phyloP scores from a whole-genome alignment of 2,797 vertebrate genomes.

The Hydrolagus colliei region DNA sequence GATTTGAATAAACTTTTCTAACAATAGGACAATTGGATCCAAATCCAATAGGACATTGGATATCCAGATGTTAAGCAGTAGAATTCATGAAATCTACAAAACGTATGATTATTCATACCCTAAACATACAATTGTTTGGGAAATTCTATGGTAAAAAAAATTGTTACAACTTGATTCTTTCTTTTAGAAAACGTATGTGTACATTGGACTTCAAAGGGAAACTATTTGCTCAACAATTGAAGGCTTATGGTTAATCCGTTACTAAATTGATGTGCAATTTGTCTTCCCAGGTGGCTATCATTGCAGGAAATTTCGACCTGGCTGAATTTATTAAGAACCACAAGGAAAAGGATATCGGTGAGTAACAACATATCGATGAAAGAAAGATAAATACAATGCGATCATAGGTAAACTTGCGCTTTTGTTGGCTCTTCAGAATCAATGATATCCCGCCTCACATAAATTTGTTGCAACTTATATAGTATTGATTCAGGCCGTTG shows the following conservation, averaged over 20 bases:
- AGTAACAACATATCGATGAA: constrained; percentile 43
- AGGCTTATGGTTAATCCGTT: background rate
- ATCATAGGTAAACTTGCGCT: background rate
- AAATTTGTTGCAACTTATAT: background rate
- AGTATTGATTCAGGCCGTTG: too few species aligned
- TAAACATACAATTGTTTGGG: background rate
- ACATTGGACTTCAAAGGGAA: background rate
- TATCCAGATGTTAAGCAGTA: too few species aligned
- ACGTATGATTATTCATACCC: background rate
- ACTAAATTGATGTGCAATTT: constrained; percentile 29
- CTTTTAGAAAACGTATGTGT: too few species aligned
- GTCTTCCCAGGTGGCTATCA: constrained; percentile 78
- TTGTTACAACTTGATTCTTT: background rate
- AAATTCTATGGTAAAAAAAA: background rate
- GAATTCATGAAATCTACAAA: too few species aligned
- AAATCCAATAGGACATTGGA: too few species aligned
- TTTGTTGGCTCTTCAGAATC: background rate
- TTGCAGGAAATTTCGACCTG: constrained; percentile 92
- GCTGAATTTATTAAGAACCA: constrained; percentile 90
- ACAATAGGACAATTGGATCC: too few species aligned
- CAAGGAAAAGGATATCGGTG: constrained; percentile 83
- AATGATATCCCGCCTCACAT: background rate
- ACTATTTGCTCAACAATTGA: background rate
- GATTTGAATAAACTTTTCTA: too few species aligned
- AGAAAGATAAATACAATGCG: too few species aligned